A percentile compares a stretch with the other conserved stretches of the same genome.
phyloP scores from a whole-genome alignment of 2,113 vertebrate species.

The Odontesthes bonariensis region DNA sequence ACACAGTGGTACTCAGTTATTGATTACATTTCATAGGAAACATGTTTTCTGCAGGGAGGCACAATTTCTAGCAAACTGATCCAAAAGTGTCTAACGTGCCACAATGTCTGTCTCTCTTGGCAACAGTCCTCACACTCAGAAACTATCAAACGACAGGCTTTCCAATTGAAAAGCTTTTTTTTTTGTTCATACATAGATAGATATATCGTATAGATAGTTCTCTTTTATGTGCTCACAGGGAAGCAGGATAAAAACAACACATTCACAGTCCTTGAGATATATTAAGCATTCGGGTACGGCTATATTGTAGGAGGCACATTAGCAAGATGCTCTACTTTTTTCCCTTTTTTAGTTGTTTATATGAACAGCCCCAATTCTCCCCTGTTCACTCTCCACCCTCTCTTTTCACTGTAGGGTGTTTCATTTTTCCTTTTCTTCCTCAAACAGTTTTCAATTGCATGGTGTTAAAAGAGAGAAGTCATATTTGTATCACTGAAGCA shows the following conservation, averaged over 20 bases:
- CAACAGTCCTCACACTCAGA: constrained; percentile 26
- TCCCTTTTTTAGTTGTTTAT: constrained; percentile 52
- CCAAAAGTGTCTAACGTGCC: too few species aligned
- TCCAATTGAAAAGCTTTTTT: too few species aligned
- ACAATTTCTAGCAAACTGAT: too few species aligned
- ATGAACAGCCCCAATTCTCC: constrained; percentile 39
- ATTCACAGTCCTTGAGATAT: constrained; percentile 39
- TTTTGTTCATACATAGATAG: too few species aligned
- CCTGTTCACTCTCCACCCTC: constrained; percentile 24
- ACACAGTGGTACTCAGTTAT: too few species aligned
- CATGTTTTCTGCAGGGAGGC: too few species aligned
- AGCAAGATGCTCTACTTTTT: constrained; percentile 57
- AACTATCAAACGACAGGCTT: constrained; percentile 36
- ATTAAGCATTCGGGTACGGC: constrained; percentile 50
- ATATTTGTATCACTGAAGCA: constrained; percentile 45
- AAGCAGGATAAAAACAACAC: constrained; percentile 32
- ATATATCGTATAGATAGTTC: constrained; percentile 5
- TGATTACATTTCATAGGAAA: too few species aligned
- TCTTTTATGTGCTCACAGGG: constrained; percentile 10
- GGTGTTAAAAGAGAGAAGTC: constrained; percentile 46
- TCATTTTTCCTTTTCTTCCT: constrained; percentile 47
- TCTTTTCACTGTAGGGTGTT: constrained; percentile 50
- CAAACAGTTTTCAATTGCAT: constrained; percentile 55
- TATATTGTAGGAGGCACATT: constrained; percentile 52
- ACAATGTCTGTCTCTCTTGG: constrained; percentile 27